Conservation (phyloP, 2,888 invertebrate genomes). For the Noctua pronuba region DNA sequence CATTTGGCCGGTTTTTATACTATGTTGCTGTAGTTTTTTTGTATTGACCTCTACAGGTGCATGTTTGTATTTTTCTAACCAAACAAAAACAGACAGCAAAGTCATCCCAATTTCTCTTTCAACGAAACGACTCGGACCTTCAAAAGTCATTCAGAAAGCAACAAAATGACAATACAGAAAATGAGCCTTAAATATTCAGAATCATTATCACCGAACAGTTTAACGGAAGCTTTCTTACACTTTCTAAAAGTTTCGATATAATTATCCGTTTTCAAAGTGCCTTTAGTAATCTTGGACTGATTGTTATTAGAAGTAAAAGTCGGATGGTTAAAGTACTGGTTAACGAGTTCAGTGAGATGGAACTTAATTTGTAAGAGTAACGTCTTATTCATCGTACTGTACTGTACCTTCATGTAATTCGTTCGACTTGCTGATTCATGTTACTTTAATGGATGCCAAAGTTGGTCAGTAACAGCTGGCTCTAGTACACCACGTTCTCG, state of each 20-base stretch:
- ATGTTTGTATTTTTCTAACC: neutral
- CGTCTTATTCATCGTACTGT: neutral
- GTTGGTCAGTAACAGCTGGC: no score
- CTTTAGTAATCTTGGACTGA: conserved; percentile 32
- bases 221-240: conserved; percentile 49
- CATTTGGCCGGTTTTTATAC: no score
- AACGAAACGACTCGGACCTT: neutral
- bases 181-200: conserved; percentile 38
- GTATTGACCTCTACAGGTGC: no score
- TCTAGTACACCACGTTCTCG: no score
- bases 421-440: conserved; percentile 33
- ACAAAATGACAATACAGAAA: conserved; percentile 46
- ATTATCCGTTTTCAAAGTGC: conserved; percentile 55
- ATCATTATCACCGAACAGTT: conserved; percentile 45
- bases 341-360: conserved; percentile 39
- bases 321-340: conserved; percentile 15
- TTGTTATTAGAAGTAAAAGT: conserved; percentile 62
- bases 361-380: conserved; percentile 26
- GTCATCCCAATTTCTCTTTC: conserved; percentile 48
- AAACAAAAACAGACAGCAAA: neutral
- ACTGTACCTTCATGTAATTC: conserved; percentile 1
- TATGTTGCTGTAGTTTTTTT: no score
- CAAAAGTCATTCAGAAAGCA: neutral
- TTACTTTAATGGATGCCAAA: neutral
- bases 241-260: conserved; percentile 65